These are phyloP conservation scores for Hylaeus anthracinus DNA, from an alignment of 1,140 invertebrate genomes.

Conservation along the genomic window DNA sequence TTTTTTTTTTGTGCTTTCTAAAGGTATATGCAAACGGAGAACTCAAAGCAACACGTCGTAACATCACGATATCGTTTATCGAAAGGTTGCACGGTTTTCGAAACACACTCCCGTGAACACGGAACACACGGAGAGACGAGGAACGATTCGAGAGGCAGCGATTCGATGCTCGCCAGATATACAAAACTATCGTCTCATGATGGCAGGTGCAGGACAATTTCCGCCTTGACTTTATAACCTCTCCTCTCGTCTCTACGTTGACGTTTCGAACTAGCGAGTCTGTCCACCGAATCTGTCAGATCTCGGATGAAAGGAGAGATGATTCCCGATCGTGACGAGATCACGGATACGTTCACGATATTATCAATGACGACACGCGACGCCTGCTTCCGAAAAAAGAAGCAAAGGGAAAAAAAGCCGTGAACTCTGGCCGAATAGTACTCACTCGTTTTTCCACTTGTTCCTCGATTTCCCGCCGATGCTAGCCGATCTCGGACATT, in stretches of 20 bases:
- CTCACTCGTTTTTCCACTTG: slow-evolving; percentile 45
- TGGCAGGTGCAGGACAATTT: slow-evolving; percentile 47
- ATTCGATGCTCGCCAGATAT: slow-evolving; percentile 13
- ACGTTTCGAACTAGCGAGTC: not conserved
- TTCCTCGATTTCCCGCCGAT: slow-evolving; percentile 15
- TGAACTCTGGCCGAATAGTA: slow-evolving; percentile 13
- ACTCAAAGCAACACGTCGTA: not conserved
- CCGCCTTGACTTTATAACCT: slow-evolving; percentile 55
- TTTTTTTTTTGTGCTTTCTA: not conserved
- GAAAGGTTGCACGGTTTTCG: not conserved
- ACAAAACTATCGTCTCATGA: slow-evolving; percentile 30
- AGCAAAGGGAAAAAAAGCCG: slow-evolving; percentile 14
- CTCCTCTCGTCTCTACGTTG: slow-evolving; percentile 26
- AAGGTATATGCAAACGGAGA: not conserved
- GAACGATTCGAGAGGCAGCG: not conserved
- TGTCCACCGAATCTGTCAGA: not conserved
- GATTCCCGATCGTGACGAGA: not conserved
- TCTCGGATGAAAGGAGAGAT: not conserved
- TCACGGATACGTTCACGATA: not conserved
- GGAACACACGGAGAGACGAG: not conserved
- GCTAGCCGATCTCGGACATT: slow-evolving; percentile 60
- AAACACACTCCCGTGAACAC: not conserved
- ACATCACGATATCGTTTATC: not conserved
- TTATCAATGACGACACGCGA: slow-evolving; percentile 33
- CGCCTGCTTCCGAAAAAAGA: slow-evolving; percentile 14